These are phyloP conservation scores for Nowickia ferox DNA, from an alignment of 2,888 invertebrate species.

Conservation along the genomic window DNA sequence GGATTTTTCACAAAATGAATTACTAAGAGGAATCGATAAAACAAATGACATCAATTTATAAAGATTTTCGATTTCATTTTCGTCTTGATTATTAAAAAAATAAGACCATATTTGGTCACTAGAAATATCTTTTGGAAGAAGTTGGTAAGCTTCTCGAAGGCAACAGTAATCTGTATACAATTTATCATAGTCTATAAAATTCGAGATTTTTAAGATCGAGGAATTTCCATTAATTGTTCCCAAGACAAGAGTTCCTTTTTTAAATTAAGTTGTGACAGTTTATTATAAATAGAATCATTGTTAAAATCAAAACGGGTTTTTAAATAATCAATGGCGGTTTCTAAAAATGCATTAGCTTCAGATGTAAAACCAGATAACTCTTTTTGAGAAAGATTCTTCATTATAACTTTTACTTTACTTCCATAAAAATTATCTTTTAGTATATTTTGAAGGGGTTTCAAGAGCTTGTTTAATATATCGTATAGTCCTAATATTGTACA, in stretches of 20 bases:
- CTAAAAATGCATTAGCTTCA: neutral
- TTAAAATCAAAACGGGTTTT: neutral
- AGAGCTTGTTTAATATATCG: neutral
- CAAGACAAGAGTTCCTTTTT: neutral
- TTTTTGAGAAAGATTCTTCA: neutral
- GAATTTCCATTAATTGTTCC: neutral
- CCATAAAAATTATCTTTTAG: neutral
- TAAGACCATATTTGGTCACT: constrained; percentile 30
- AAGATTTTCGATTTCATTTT: neutral
- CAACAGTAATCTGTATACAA: constrained; percentile 55
- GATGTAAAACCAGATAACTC: neutral
- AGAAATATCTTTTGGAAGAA: constrained; percentile 30
- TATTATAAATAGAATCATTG: neutral
- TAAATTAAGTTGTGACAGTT: neutral
- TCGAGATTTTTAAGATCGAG: neutral
- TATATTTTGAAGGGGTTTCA: neutral
- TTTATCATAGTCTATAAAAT: neutral
- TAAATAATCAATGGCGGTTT: neutral
- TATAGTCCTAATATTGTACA: constrained; percentile 1
- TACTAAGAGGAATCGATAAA: neutral
- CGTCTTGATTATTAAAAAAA: neutral
- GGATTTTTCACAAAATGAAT: neutral
- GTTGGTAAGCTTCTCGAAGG: constrained; percentile 44
- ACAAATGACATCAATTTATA: neutral
- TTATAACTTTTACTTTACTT: constrained; percentile 5